phyloP scores from a whole-genome alignment of 1,140 invertebrate genomes.

The Drosophila miranda region DNA sequence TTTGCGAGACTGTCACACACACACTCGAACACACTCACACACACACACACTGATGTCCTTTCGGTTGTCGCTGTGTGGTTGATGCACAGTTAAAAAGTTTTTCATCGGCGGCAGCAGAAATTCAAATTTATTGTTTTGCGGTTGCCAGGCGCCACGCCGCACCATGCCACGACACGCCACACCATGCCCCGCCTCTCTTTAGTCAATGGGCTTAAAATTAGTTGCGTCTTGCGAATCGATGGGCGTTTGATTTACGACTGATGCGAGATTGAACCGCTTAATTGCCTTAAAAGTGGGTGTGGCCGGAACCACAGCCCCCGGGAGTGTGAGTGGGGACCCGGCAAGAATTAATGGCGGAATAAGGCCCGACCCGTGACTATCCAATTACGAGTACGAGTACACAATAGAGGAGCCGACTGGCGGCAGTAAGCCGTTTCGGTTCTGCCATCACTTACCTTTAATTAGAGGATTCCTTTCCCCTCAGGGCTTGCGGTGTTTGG shows the following conservation, averaged over 20 bases:
- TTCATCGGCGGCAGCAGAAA: slow-evolving; percentile 57
- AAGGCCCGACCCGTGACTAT: slow-evolving; percentile 43
- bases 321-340: not conserved
- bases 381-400: slow-evolving; percentile 39
- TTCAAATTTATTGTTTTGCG: slow-evolving; percentile 80
- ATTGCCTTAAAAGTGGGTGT: slow-evolving; percentile 73
- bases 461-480: slow-evolving; percentile 37
- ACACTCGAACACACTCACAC: slow-evolving; percentile 30
- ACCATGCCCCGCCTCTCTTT: slow-evolving; percentile 30
- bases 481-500: slow-evolving; percentile 30
- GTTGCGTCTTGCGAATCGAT: slow-evolving; percentile 65
- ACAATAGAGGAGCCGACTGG: slow-evolving; percentile 20
- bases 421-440: slow-evolving; percentile 35
- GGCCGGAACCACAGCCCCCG: not conserved
- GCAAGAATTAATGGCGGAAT: slow-evolving; percentile 53
- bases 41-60: slow-evolving; percentile 15
- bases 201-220: slow-evolving; percentile 61
- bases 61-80: slow-evolving; percentile 65
- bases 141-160: slow-evolving; percentile 37
- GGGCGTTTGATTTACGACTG: slow-evolving; percentile 73
- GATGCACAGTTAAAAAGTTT: slow-evolving; percentile 69
- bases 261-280: slow-evolving; percentile 66
- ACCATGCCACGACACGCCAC: not conserved
- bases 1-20: slow-evolving; percentile 70
- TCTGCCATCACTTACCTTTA: slow-evolving; percentile 52